Base-by-base conservation (phyloP, 2,797 vertebrate species). In the Zalophus californianus region DNA sequence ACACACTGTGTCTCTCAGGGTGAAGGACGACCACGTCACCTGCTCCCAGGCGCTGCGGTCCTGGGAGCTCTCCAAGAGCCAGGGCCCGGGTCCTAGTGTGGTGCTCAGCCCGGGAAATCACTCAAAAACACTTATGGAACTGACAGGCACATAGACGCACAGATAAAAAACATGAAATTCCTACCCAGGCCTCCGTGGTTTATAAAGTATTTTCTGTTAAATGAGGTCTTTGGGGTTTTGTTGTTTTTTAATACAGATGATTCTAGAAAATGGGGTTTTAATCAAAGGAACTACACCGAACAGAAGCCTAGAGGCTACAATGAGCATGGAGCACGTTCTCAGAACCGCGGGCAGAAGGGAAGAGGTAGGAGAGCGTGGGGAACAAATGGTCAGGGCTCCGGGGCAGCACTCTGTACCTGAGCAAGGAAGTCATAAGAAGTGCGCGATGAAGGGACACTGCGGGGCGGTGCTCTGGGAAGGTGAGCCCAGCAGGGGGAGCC, bases 1-100 rank as follows among this genome's bases (percentile, higher is more conserved):
- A n/a, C 50, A 11, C 11, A 1, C 0, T 15, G 0, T 7, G 27
- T 35, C 60, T 18, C 60, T 4, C 3, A 5, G 0, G 20, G 54
- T 10, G 38, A 13, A 20, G n/a, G 20, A 5, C 23, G 0, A 3
- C 27, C 70, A 72, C 25, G 21, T 4, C 10, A 9, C 11, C 66
- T 1, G 2, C 27, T 27, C 72, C 41, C 25, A 50, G 32, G 13
- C 15, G 14, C 29, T 5, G 10, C 23, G 18, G 8, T 29, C 6
- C 29, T 9, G 6, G 23, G 54, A 56, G 23, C 16, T 27, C 18
- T 12, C 23, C 35, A 27, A 2, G 64, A 86, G 48, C 32, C 9
- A 18, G 20, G 3, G 29, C 25, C 73, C 41, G 11, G 13, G 29
- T 35, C 38, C 38, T 2, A 54, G 29, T n/a, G n/a, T 2, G 4